These are phyloP conservation scores for Merops nubicus DNA, from an alignment of 2,113 vertebrate species.

Conservation along the genomic window DNA sequence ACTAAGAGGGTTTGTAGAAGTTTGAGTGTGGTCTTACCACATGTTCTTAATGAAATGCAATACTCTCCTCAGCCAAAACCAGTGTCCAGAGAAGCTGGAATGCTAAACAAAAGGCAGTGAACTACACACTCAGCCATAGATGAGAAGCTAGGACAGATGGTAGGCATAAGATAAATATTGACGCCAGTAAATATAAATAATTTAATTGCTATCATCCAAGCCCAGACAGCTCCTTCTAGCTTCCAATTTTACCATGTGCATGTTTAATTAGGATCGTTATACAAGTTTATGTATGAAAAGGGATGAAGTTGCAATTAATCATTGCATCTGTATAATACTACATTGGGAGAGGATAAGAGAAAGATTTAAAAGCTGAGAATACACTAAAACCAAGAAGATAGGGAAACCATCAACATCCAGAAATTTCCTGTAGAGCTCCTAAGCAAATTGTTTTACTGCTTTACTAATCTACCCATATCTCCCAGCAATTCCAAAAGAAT, in stretches of 20 bases:
- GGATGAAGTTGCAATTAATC: neutral
- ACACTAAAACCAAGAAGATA: neutral
- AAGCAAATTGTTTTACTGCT: neutral
- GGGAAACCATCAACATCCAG: neutral
- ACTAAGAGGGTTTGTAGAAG: neutral
- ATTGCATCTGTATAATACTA: neutral
- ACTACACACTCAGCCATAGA: neutral
- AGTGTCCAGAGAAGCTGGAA: neutral
- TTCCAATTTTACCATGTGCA: neutral
- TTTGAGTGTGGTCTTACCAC: neutral
- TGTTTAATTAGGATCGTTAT: slow-evolving; percentile 14
- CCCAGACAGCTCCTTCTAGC: neutral
- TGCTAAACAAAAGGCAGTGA: neutral
- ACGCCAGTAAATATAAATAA: slow-evolving; percentile 22
- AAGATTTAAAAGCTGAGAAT: neutral
- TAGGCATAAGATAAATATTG: slow-evolving; percentile 26
- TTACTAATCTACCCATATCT: neutral
- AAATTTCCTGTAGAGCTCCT: neutral
- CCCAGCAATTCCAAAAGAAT: neutral
- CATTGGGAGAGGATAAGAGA: neutral
- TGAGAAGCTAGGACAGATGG: neutral
- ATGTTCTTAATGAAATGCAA: neutral
- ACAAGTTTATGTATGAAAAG: neutral
- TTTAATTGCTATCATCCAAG: slow-evolving; percentile 40
- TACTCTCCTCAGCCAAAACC: neutral